A percentile compares a stretch with the other conserved stretches of the same genome.
Evolutionary conservation across 2,797 vertebrate genomes (phyloP).

Genomic region (Paramormyrops hopkinsi): DNA sequence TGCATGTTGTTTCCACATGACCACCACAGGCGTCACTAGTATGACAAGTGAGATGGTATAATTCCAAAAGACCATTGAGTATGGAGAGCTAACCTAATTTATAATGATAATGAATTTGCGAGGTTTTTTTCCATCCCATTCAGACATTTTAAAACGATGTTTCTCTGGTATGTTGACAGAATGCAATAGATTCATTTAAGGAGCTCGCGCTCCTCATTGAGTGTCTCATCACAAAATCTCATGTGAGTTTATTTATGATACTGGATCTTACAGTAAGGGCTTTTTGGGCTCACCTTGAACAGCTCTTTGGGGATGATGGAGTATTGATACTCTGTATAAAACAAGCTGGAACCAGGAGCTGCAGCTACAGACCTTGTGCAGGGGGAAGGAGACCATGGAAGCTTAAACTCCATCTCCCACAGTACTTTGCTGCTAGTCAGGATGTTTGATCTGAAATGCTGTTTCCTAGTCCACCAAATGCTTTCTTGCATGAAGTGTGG

Average conservation of each 20-base stretch:
- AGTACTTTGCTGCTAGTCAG: slow-evolving; percentile 29
- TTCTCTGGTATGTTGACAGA: not conserved
- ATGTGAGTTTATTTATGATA: not conserved
- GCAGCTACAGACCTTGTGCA: not conserved
- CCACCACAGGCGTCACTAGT: no score
- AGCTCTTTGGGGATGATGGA: not conserved
- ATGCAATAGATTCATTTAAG: not conserved
- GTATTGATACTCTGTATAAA: not conserved
- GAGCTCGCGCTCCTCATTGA: not conserved
- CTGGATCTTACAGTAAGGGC: not conserved
- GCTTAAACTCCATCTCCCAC: slow-evolving; percentile 25
- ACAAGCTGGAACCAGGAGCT: not conserved
- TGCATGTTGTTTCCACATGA: not conserved
- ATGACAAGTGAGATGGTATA: not conserved
- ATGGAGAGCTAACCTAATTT: not conserved
- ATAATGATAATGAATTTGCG: not conserved
- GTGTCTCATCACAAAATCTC: not conserved
- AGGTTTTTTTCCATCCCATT: not conserved
- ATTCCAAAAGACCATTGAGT: not conserved
- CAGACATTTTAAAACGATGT: not conserved
- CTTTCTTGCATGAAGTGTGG: not conserved
- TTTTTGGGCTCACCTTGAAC: not conserved
- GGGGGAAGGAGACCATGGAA: not conserved
- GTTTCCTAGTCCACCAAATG: slow-evolving; percentile 4
- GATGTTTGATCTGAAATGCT: not conserved